Base-by-base conservation (phyloP, 1,140 invertebrate genomes). In the Neelides sp. region DNA sequence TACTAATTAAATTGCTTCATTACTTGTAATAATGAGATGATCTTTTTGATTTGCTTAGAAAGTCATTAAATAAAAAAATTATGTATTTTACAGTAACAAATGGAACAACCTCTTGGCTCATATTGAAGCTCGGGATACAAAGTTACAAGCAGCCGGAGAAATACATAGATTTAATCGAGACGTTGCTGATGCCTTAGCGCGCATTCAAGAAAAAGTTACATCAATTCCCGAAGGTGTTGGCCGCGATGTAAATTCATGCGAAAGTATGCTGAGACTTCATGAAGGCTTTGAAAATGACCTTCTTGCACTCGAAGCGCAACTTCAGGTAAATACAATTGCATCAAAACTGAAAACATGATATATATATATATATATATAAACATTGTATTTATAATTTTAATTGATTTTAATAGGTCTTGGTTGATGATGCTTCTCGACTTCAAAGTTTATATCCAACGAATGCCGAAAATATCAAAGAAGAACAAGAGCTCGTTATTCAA, bases 111-210 rank as follows among this genome's bases (percentile, higher is more conserved):
- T 97, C 0, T 69, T 93, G 30, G 80, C 88, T 27, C 77, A 89
- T 59, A 82, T 97, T 35, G 80, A 85, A 57, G 78, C 83, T 48
- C 75, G 92, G 12, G 85, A 90, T 55, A 77, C 83, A 50, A 81
- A 90, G 42, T 71, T 98, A 7, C 78, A 82, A 61, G 91, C 89
- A 1, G 93, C 93, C 4, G 91, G 87, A 17, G 89, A 96, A 69
- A 92, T 97, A 55, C 93, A 97, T 68, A 75, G 90, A 32, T 97
- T 95, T 75, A 93, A 97, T 70, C 77, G 91, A 20, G 93, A 98
- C 67, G 90, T 93, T 0, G 86, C 85, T 5, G 93, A 98, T 64
- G 84, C 92, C 4, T 68, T 92, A 1, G 84, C 85, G 10, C 74
- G 91, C 23, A 92, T 95, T 27, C 83, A 86, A 61, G 85, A 90